These are phyloP conservation scores for Acromyrmex echinatior DNA, from an alignment of 1,140 invertebrate genomes.

Conservation along the genomic window DNA sequence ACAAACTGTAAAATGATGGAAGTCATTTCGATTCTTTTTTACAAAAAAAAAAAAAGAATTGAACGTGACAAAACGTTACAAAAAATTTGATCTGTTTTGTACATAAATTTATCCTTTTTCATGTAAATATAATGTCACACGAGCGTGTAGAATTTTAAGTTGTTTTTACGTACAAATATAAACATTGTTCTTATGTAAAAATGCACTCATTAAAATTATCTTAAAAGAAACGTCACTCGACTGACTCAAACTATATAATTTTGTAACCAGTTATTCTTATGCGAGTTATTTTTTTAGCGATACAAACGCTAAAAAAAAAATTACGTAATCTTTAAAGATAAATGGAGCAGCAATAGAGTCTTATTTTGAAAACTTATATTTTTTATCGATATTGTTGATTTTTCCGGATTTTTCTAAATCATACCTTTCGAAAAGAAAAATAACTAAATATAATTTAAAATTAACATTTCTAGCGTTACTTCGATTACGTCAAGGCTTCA, in stretches of 20 bases:
- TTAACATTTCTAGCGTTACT: neutral
- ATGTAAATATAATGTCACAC: neutral
- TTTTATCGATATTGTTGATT: neutral
- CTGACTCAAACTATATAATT: neutral
- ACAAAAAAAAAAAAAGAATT: neutral
- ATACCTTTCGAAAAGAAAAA: neutral
- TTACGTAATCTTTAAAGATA: neutral
- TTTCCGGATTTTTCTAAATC: neutral
- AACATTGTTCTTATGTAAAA: neutral
- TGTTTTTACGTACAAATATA: too few relatives aligned
- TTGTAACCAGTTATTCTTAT: neutral
- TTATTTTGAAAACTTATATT: neutral
- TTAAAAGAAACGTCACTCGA: neutral
- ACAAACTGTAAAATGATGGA: neutral
- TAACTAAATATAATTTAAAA: neutral
- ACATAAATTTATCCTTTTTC: neutral
- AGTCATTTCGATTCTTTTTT: neutral
- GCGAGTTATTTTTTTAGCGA: too few relatives aligned
- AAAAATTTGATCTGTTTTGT: neutral
- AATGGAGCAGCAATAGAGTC: too few relatives aligned
- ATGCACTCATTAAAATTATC: neutral
- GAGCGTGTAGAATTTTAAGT: neutral
- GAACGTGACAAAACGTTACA: neutral
- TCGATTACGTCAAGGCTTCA: neutral
- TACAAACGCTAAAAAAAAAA: neutral